Evolutionary conservation across 2,797 vertebrate species (phyloP).

Genomic region (Scleropages formosus): DNA sequence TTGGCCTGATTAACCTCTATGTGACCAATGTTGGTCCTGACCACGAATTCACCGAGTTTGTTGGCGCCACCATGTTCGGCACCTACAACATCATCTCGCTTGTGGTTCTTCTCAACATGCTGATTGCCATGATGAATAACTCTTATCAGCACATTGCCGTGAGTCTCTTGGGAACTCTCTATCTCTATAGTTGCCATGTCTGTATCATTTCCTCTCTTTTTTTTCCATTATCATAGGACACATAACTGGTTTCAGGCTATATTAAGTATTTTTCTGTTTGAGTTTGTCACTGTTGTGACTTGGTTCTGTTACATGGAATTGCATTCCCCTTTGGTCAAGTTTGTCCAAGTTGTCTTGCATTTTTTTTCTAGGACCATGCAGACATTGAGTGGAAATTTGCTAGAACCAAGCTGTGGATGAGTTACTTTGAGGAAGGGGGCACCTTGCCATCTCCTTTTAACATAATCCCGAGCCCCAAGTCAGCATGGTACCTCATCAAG

Average conservation of each 20-base stretch:
- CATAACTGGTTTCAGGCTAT: no score
- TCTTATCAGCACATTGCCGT: conserved; percentile 98
- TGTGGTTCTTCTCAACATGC: conserved; percentile 97
- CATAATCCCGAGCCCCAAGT: conserved; percentile 93
- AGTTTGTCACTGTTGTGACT: conserved; percentile 3
- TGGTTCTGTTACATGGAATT: neutral
- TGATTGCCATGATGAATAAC: conserved; percentile 99
- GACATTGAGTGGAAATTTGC: conserved; percentile 99
- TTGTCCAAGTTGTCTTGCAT: neutral
- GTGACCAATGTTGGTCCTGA: conserved; percentile 91
- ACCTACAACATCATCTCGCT: conserved; percentile 97
- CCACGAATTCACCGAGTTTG: conserved; percentile 95
- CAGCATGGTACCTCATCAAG: conserved; percentile 85
- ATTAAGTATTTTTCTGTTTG: neutral
- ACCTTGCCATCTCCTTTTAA: conserved; percentile 95
- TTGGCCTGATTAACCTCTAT: conserved; percentile 92
- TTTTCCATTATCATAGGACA: no score
- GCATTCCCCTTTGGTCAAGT: neutral
- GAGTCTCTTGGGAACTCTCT: conserved; percentile 46
- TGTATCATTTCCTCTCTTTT: no score
- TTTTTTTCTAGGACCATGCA: conserved; percentile 83
- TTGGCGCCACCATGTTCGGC: conserved; percentile 98
- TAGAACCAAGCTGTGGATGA: conserved; percentile 98
- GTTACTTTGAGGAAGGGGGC: conserved; percentile 97
- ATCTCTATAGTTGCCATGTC: neutral